phyloP scores from a whole-genome alignment of 1,140 invertebrate species.

The Yoshiicerus persimilis region DNA sequence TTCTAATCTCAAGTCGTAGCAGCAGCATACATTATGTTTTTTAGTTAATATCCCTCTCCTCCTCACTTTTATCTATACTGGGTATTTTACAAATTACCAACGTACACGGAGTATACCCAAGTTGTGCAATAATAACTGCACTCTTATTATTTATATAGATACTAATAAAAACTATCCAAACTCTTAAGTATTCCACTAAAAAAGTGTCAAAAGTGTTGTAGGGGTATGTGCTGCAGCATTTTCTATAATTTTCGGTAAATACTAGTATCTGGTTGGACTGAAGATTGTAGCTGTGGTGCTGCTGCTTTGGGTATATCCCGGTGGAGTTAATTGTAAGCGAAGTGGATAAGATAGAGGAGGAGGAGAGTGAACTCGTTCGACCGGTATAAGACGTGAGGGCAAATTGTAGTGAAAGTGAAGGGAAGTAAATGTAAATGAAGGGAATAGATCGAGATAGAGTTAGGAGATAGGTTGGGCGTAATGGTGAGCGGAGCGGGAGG shows the following conservation, averaged over 20 bases:
- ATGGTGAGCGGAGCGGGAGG: background rate
- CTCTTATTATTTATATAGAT: background rate
- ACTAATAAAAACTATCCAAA: background rate
- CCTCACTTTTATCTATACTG: background rate
- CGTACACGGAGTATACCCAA: background rate
- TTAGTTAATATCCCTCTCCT: background rate
- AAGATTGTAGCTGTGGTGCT: too few species aligned
- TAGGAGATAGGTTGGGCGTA: background rate
- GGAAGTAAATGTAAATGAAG: background rate
- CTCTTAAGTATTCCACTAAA: background rate
- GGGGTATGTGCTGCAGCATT: background rate
- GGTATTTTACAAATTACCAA: background rate
- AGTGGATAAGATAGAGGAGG: background rate
- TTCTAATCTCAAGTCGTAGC: background rate
- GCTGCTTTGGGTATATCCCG: background rate
- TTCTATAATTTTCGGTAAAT: too few species aligned
- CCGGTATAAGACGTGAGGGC: background rate
- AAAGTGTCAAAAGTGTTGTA: background rate
- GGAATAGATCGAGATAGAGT: background rate
- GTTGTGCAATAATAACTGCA: background rate
- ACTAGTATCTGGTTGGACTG: too few species aligned
- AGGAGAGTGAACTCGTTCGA: background rate
- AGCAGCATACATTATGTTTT: background rate
- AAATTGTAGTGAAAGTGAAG: background rate
- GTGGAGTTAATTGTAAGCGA: background rate